Percentiles rank a stretch among this genome's conserved stretches.
phyloP scores from a whole-genome alignment of 2,888 invertebrate species.

The Trissolcus brochymenae region DNA sequence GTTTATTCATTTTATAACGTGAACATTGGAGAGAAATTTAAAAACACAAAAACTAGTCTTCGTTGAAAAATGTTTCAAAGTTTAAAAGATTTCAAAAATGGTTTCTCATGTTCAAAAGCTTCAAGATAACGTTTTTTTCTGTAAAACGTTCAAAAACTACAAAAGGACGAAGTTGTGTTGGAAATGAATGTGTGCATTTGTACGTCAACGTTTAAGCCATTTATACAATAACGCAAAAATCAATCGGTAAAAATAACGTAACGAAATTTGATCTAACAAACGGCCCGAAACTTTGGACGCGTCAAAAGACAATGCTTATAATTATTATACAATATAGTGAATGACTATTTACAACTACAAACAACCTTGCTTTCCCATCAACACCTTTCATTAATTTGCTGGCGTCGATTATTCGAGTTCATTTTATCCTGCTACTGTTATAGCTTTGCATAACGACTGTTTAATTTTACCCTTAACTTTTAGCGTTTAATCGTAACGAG shows the following conservation, averaged over 20 bases:
- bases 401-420: constrained; percentile 1
- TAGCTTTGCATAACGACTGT: constrained; percentile 7
- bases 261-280: background rate
- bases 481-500: constrained; percentile 31
- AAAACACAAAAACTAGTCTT: too few relatives aligned
- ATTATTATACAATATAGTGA: constrained; percentile 8
- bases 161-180: too few relatives aligned
- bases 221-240: background rate
- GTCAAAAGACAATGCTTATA: constrained; percentile 9
- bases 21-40: too few relatives aligned
- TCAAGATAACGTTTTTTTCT: background rate
- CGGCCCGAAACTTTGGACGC: background rate
- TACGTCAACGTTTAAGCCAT: too few relatives aligned
- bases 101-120: too few relatives aligned
- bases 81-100: too few relatives aligned
- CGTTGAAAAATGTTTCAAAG: too few relatives aligned
- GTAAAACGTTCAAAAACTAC: background rate
- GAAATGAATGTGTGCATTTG: too few relatives aligned
- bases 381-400: background rate
- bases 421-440: constrained; percentile 1
- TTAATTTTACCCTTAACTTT: constrained; percentile 23
- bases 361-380: constrained; percentile 7
- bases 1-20: too few relatives aligned
- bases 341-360: constrained; percentile 28
- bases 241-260: constrained; percentile 1